phyloP scores from a whole-genome alignment of 2,113 vertebrate genomes.

The Apistogramma diplotaenia region DNA sequence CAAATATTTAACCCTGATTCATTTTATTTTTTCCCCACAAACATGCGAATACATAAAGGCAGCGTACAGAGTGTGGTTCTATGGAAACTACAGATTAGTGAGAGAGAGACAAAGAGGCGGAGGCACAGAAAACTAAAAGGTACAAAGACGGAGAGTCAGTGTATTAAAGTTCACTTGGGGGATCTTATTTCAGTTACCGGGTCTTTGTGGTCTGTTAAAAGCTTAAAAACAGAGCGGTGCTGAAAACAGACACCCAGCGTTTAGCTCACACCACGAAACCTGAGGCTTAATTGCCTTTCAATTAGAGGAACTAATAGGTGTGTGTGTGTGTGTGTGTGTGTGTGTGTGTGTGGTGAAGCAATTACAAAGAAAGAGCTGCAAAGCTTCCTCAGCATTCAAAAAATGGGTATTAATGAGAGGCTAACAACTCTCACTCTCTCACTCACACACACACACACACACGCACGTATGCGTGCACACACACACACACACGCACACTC shows the following conservation, averaged over 20 bases:
- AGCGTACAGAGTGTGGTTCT: neutral
- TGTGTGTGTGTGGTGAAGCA: slow-evolving; percentile 7
- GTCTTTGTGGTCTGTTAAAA: slow-evolving; percentile 71
- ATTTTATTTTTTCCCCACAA: neutral
- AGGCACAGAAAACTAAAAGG: neutral
- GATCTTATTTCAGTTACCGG: slow-evolving; percentile 60
- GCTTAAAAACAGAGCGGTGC: slow-evolving; percentile 56
- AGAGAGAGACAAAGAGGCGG: neutral
- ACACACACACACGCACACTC: neutral
- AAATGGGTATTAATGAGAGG: slow-evolving; percentile 64
- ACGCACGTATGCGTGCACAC: neutral
- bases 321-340: neutral
- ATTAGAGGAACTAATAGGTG: slow-evolving; percentile 73
- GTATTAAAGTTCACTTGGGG: slow-evolving; percentile 46
- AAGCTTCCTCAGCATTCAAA: slow-evolving; percentile 58
- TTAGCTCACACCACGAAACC: slow-evolving; percentile 72
- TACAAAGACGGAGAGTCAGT: neutral
- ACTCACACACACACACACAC: neutral
- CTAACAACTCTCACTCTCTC: neutral
- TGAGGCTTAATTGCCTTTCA: slow-evolving; percentile 78
- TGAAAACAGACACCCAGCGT: slow-evolving; percentile 69
- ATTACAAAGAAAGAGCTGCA: slow-evolving; percentile 42
- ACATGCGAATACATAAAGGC: neutral
- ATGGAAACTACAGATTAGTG: neutral
- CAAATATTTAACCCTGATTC: neutral